Evolutionary conservation across 2,113 vertebrate genomes (phyloP).

Genomic region (Acanthisitta chloris): DNA sequence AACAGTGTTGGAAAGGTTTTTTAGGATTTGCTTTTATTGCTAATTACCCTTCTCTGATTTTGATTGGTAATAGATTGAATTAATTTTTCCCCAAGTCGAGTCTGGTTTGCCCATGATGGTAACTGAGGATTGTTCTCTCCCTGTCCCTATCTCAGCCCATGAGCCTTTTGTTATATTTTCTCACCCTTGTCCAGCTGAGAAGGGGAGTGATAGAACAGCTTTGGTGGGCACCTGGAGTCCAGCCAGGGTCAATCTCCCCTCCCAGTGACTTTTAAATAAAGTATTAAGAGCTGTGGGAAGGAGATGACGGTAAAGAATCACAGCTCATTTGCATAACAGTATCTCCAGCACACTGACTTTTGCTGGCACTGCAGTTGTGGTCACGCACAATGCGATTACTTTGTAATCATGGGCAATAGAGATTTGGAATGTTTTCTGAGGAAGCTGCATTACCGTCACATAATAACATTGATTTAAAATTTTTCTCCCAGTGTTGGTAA

Average conservation of each 20-base stretch:
- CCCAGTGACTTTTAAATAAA: neutral
- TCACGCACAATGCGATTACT: conserved; percentile 18
- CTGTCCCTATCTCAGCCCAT: neutral
- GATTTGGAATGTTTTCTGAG: conserved; percentile 23
- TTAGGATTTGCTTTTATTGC: neutral
- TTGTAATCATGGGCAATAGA: conserved; percentile 43
- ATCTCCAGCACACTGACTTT: neutral
- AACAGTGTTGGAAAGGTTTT: neutral
- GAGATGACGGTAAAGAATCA: conserved; percentile 17
- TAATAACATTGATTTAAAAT: conserved; percentile 57
- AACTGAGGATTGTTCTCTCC: neutral
- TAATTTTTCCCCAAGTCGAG: neutral
- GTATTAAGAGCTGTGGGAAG: neutral
- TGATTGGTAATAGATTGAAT: neutral
- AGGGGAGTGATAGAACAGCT: neutral
- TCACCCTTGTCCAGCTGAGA: neutral
- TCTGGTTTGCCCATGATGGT: neutral
- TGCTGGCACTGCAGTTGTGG: neutral
- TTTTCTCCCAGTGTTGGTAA: conserved; percentile 37
- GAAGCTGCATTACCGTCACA: conserved; percentile 37
- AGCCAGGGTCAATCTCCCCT: neutral
- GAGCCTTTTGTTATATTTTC: neutral
- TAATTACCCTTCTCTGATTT: neutral
- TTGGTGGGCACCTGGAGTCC: neutral
- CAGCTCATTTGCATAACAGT: conserved; percentile 32